Conservation (phyloP, 1,140 invertebrate species). For the Cydia pomonella region DNA sequence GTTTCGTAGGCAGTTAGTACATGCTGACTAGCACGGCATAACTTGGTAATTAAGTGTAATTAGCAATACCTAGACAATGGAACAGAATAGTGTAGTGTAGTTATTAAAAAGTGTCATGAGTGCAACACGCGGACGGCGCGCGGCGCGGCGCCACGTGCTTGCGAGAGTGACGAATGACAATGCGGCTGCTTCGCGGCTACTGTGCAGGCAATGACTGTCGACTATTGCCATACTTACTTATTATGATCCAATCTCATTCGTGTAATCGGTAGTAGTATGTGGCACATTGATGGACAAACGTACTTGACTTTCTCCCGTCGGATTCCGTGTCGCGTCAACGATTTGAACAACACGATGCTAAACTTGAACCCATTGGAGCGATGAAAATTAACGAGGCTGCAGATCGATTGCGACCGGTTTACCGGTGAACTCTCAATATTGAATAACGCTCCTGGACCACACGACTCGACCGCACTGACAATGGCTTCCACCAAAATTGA, state of each 20-base stretch:
- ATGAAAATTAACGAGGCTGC: constrained; percentile 52
- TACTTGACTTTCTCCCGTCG: constrained; percentile 74
- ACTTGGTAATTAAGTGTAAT: neutral
- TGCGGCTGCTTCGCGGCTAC: constrained; percentile 56
- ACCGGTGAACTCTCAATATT: constrained; percentile 56
- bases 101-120: constrained; percentile 36
- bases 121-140: constrained; percentile 39
- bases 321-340: constrained; percentile 70
- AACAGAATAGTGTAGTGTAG: neutral
- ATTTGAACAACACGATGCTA: constrained; percentile 67
- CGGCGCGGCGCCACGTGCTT: constrained; percentile 54
- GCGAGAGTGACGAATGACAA: constrained; percentile 46
- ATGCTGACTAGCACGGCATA: constrained; percentile 5
- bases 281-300: constrained; percentile 59
- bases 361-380: constrained; percentile 66
- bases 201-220: constrained; percentile 49
- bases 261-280: constrained; percentile 68
- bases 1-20: neutral
- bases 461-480: constrained; percentile 44
- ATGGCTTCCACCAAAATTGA: constrained; percentile 39
- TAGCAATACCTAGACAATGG: constrained; percentile 5
- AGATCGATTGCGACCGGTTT: constrained; percentile 71
- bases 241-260: constrained; percentile 68
- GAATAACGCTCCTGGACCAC: constrained; percentile 56
- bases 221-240: constrained; percentile 61